Evolutionary conservation across 2,888 invertebrate genomes (phyloP), one percentile per base, ranked within the genome.

Genomic region (Prenolepis imparis): DNA sequence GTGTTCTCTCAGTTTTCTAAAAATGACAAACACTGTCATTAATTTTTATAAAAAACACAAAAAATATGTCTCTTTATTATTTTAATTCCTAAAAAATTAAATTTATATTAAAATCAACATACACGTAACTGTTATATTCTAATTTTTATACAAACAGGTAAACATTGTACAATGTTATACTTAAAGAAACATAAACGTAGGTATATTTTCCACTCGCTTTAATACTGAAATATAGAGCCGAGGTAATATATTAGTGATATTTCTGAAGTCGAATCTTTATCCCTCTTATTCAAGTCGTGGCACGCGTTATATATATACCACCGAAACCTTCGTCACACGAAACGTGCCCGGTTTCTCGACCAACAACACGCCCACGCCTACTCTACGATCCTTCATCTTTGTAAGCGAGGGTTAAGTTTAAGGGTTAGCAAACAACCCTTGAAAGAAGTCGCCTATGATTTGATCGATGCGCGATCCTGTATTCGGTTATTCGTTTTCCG

Each of bases 231-330:
- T 87, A 87, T 84, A 77, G 77, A 82, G 61, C 66, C 55, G 28
- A 39, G 3, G 68, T 83, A 63, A 90, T 88, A 84, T 88, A 84
- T 87, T 88, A 88, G 28, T 39, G 84, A 86, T 88, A 87, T 85
- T 85, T 83, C 82, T 61, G n/a, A 70, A 84, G 70, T 81, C 82
- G 82, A 87, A 89, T 86, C 81, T 91, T 52, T 90, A 91, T 91
- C 90, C 90, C 87, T 85, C 86, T 89, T 89, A 91, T 89, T 88
- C 87, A 87, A 91, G 89, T 90, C 91, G 72, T 84, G 88, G 89
- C 91, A 91, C 91, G 91, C 90, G 84, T 89, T 77, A 88, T 83
- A 83, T 85, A 82, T 81, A 88, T 67, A 84, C 67, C 73, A 80
- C 66, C 28, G 63, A 85, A 86, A 83, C 84, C 86, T 88, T 90